Conservation (phyloP, 2,888 invertebrate genomes). For the Trypoxylon attenuatum region DNA sequence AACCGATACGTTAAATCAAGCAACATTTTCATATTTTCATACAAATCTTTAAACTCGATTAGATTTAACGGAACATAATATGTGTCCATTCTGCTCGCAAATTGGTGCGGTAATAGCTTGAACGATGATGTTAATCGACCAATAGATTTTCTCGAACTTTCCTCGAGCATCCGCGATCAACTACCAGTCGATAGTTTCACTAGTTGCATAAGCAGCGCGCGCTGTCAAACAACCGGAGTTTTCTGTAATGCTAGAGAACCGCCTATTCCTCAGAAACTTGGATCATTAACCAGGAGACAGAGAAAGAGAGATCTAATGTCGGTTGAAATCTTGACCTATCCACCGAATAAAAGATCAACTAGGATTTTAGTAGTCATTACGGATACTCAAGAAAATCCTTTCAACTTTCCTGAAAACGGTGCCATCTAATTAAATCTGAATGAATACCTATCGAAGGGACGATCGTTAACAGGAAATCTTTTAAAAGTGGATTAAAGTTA, state of each 20-base stretch:
- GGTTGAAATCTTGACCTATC: neutral
- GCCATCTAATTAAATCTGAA: too few relatives aligned
- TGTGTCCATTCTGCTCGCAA: neutral
- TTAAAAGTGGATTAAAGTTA: too few relatives aligned
- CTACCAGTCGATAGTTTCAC: slow-evolving; percentile 65
- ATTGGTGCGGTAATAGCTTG: neutral
- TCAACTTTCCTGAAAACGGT: too few relatives aligned
- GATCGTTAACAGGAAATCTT: too few relatives aligned
- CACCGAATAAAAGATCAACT: neutral
- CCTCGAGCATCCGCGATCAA: slow-evolving; percentile 49
- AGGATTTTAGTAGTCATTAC: too few relatives aligned
- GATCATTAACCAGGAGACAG: neutral
- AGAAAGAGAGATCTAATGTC: slow-evolving; percentile 8
- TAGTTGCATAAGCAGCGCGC: slow-evolving; percentile 60
- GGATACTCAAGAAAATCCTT: too few relatives aligned
- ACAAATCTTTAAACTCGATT: too few relatives aligned
- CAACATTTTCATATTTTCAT: too few relatives aligned
- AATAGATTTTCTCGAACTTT: slow-evolving; percentile 26
- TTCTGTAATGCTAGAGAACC: slow-evolving; percentile 50
- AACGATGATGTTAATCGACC: neutral
- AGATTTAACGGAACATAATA: neutral
- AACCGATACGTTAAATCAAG: too few relatives aligned
- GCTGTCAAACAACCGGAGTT: slow-evolving; percentile 52
- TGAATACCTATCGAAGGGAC: too few relatives aligned
- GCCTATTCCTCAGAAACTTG: slow-evolving; percentile 12